Evolutionary conservation across 2,113 vertebrate species (phyloP), one percentile per base, ranked within the genome.

Genomic region (Caranx ignobilis): DNA sequence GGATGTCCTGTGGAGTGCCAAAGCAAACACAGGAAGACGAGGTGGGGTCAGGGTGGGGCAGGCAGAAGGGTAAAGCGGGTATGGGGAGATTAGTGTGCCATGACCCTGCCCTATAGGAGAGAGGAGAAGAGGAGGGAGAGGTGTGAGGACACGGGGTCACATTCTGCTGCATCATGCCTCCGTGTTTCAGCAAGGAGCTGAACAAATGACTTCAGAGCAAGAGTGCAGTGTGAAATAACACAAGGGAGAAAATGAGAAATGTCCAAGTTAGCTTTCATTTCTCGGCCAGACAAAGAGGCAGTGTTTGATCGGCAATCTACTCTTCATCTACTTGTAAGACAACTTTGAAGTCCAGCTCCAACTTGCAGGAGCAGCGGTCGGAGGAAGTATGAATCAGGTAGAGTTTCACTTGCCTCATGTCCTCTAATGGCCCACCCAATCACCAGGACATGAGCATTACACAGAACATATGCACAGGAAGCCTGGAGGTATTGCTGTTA

Each of bases 391-490:
- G 85, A 90, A 85, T 78, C 74, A 83, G 88, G 81, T 84, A 82
- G 87, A 89, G 83, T 93, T 92, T 90, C 90, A 85, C 80, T 90
- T 82, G 86, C 85, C 81, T 80, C 86, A 86, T 88, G 90, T 88
- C 87, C 77, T 91, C 86, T 90, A 90, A 86, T 84, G 89, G 87
- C 85, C 89, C 84, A 90, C 83, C 87, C 87, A 87, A 91, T 91
- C 90, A 89, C 79, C 78, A 62, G 83, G 92, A 92, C 89, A 89
- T 67, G 72, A 89, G 75, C 81, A 70, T 88, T 86, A 85, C 77
- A 88, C 84, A 79, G 79, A 91, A 94, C 93, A 90, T 93, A 90
- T 93, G 90, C 91, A 87, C 89, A 91, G 87, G 87, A 93, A 93
- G 88, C 88, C 21, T 89, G 86, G 81, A 89, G 89, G 93, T 90